phyloP scores from a whole-genome alignment of 2,888 invertebrate species.

The Heliconius erato region DNA sequence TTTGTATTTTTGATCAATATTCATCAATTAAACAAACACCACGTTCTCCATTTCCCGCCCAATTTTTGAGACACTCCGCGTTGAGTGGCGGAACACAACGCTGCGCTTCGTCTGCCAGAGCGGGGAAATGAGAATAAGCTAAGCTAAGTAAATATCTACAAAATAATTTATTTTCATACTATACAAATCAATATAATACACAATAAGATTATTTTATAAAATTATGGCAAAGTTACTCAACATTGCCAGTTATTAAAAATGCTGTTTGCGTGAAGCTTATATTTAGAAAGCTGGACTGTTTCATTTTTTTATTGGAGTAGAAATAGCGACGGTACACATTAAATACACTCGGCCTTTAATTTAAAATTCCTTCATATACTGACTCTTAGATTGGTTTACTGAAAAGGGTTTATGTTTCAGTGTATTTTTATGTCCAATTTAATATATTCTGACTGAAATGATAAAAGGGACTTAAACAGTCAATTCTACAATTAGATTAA shows the following conservation, averaged over 20 bases:
- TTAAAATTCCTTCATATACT: slow-evolving; percentile 8
- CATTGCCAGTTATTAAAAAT: slow-evolving; percentile 5
- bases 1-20: too few relatives aligned
- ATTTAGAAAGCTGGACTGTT: slow-evolving; percentile 7
- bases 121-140: not conserved
- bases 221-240: not conserved
- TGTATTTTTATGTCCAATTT: not conserved
- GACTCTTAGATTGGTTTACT: not conserved
- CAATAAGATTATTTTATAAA: not conserved
- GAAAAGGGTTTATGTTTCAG: not conserved
- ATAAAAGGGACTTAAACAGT: not conserved
- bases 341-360: slow-evolving; percentile 6
- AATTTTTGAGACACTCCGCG: too few relatives aligned
- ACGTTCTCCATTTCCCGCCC: too few relatives aligned
- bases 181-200: not conserved
- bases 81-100: not conserved
- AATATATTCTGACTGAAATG: not conserved
- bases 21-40: too few relatives aligned
- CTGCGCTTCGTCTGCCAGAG: not conserved
- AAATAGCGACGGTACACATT: slow-evolving; percentile 6
- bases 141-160: not conserved
- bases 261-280: slow-evolving; percentile 5
- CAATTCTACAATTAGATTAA: not conserved
- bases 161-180: not conserved
- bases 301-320: not conserved